A percentile compares a stretch with the other conserved stretches of the same genome.
Evolutionary conservation across 2,113 vertebrate species (phyloP).

Genomic region (Globicephala melas): DNA sequence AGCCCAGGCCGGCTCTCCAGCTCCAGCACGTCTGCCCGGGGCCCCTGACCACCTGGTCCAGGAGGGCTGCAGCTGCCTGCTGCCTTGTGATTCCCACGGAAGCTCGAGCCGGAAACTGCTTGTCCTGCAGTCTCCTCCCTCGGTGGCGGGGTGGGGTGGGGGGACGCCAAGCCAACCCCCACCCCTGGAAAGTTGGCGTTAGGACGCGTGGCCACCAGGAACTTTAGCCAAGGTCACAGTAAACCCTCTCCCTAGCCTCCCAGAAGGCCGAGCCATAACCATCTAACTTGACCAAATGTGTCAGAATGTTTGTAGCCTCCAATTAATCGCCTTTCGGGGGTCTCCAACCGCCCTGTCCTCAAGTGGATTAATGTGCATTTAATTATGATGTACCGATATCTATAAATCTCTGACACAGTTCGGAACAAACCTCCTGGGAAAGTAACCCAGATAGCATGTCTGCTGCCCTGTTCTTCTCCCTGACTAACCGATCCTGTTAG

Average conservation of each 20-base stretch:
- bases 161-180: background rate
- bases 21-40: fast-evolving
- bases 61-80: background rate
- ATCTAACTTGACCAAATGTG: background rate
- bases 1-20: background rate
- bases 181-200: background rate
- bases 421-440: background rate
- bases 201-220: background rate
- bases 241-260: background rate
- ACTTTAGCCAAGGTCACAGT: background rate
- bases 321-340: background rate
- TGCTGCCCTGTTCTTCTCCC: background rate
- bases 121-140: background rate
- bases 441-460: background rate
- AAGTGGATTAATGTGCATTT: background rate
- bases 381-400: background rate
- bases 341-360: background rate
- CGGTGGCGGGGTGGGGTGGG: no score
- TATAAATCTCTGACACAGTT: background rate
- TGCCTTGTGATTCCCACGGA: fast-evolving
- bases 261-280: background rate
- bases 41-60: background rate
- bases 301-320: background rate
- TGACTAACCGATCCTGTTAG: background rate
- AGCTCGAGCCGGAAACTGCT: background rate